Evolutionary conservation across 2,113 vertebrate genomes (phyloP).

Genomic region (Eulemur macaco): DNA sequence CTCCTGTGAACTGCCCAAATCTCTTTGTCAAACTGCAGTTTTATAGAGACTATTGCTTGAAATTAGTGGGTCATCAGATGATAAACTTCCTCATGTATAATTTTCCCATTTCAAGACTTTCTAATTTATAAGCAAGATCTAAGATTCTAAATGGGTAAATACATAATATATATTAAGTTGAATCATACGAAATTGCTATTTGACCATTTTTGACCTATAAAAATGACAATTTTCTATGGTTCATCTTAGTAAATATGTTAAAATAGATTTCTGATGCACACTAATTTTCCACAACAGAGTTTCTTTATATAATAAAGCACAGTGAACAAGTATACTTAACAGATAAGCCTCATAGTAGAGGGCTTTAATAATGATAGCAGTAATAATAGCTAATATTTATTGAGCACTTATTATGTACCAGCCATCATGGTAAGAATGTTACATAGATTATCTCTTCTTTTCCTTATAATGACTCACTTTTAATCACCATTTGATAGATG

Average conservation of each 20-base stretch:
- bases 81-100: background rate
- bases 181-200: background rate
- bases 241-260: background rate
- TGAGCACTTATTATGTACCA: background rate
- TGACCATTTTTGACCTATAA: background rate
- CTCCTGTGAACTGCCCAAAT: background rate
- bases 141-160: conserved; percentile 21
- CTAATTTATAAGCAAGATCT: background rate
- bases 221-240: background rate
- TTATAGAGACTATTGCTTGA: background rate
- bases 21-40: background rate
- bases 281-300: no score
- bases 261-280: no score
- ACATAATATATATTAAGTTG: background rate
- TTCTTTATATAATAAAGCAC: no score
- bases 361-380: background rate
- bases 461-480: background rate
- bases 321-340: no score
- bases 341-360: no score
- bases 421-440: background rate
- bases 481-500: background rate
- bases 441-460: background rate
- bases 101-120: conserved; percentile 21
- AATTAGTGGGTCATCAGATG: background rate
- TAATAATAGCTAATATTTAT: background rate